Evolutionary conservation across 2,888 invertebrate species (phyloP).

Genomic region (Harpagoxenus sublaevis): DNA sequence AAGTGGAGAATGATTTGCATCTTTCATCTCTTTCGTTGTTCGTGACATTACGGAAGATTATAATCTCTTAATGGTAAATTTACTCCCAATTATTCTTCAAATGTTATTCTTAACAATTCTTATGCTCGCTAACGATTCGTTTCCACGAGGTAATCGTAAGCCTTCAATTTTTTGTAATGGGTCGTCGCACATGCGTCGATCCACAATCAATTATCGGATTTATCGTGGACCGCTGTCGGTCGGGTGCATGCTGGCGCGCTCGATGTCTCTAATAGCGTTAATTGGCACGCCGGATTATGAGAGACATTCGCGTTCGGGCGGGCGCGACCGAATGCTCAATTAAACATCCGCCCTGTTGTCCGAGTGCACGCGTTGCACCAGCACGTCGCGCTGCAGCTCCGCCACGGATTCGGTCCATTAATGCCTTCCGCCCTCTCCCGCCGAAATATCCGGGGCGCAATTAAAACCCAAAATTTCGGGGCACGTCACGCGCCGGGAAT

Average conservation of each 20-base stretch:
- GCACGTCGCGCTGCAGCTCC: slow-evolving; percentile 43
- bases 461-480: slow-evolving; percentile 65
- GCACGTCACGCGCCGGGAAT: slow-evolving; percentile 32
- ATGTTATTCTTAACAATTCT: neutral
- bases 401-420: slow-evolving; percentile 66
- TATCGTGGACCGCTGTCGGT: slow-evolving; percentile 48
- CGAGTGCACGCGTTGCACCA: slow-evolving; percentile 56
- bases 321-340: slow-evolving; percentile 73
- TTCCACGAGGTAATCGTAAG: neutral
- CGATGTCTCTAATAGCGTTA: slow-evolving; percentile 75
- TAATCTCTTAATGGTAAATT: neutral
- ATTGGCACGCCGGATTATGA: slow-evolving; percentile 79
- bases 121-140: neutral
- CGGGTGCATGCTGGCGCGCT: slow-evolving; percentile 43
- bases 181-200: slow-evolving; percentile 36
- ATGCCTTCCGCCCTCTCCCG: slow-evolving; percentile 59
- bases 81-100: neutral
- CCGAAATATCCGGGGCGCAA: slow-evolving; percentile 65
- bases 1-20: neutral
- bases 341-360: slow-evolving; percentile 72
- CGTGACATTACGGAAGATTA: neutral
- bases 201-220: slow-evolving; percentile 60
- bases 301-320: slow-evolving; percentile 72
- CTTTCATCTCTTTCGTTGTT: neutral
- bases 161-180: slow-evolving; percentile 13